Evolutionary conservation across 2,113 vertebrate species (phyloP), one percentile per base, ranked within the genome.

Genomic region (Mormyrus lacerda): DNA sequence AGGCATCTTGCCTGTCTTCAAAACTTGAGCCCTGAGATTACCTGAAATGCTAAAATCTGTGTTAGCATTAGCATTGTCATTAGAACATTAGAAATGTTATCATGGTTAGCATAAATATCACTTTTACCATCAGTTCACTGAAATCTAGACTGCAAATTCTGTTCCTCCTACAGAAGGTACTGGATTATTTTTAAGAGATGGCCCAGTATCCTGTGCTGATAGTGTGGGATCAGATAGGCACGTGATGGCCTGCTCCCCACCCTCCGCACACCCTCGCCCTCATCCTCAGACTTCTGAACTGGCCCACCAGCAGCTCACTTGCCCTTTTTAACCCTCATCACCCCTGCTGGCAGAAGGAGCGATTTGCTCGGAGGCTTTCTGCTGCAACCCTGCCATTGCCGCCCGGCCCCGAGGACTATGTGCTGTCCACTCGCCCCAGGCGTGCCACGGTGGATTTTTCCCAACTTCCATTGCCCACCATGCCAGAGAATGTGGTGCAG

Each of bases 401-500:
- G 24, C 91, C 90, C 93, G 95, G 95, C 89, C 93, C 95, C 85
- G 96, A 96, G 89, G 97, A 97, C 91, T 92, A 88, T 84, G 88
- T 87, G 92, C 94, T 93, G 88, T 93, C 95, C 55, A 90, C 94
- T 90, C 96, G 93, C 94, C 94, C 93, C 95, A 96, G 97, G 90
- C 96, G 96, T 90, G 95, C 94, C 94, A 98, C 98, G 90, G 92
- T 98, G 97, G 98, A 99, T 93, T 98, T 99, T 93, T 98, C 97
- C 90, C 94, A 97, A 90, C 96, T 99, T 89, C 96, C 95, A 85
- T 88, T 94, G 86, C 96, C 96, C 69, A 88, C 95, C 92, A 93
- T 96, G 92, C 94, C 93, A 91, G 97, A 97, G 92, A 94, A 93
- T 79, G 44, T 91, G 90, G 91, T 93, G 92, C 96, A 93, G 92